Conservation (phyloP, 2,113 vertebrate genomes). For the Esox niger region DNA sequence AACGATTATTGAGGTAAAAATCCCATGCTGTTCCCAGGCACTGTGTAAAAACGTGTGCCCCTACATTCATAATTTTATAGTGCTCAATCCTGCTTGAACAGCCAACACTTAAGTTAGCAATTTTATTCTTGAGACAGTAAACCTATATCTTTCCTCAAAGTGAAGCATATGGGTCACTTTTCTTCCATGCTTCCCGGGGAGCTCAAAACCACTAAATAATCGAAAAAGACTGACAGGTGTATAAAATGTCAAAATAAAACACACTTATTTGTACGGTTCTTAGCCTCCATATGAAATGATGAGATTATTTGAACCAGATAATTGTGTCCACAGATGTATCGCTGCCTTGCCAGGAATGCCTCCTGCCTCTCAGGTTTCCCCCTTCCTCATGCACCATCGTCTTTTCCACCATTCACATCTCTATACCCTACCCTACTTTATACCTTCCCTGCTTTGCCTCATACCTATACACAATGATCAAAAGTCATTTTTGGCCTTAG, state of each 20-base stretch:
- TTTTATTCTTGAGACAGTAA: too few species aligned
- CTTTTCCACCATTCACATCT: neutral
- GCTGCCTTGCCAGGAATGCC: constrained; percentile 72
- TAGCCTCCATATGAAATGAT: constrained; percentile 49
- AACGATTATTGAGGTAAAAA: too few species aligned
- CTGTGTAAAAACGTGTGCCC: too few species aligned
- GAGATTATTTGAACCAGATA: constrained; percentile 66
- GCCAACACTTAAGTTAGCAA: too few species aligned
- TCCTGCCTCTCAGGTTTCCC: constrained; percentile 69
- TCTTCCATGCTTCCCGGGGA: too few species aligned
- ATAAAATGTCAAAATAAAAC: too few species aligned
- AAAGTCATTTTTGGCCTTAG: neutral
- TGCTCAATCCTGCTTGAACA: too few species aligned
- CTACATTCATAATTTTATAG: too few species aligned
- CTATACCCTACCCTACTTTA: neutral
- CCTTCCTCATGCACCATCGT: neutral
- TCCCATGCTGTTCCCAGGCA: too few species aligned
- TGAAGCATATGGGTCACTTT: too few species aligned
- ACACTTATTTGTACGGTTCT: constrained; percentile 18
- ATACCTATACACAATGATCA: neutral
- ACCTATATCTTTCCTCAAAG: neutral
- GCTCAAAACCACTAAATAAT: too few species aligned
- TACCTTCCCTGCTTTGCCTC: neutral
- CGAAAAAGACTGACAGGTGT: too few species aligned
- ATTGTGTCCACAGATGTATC: constrained; percentile 74